These are phyloP conservation scores for Anolis carolinensis DNA, from an alignment of 2,113 vertebrate genomes.

Conservation along the genomic window DNA sequence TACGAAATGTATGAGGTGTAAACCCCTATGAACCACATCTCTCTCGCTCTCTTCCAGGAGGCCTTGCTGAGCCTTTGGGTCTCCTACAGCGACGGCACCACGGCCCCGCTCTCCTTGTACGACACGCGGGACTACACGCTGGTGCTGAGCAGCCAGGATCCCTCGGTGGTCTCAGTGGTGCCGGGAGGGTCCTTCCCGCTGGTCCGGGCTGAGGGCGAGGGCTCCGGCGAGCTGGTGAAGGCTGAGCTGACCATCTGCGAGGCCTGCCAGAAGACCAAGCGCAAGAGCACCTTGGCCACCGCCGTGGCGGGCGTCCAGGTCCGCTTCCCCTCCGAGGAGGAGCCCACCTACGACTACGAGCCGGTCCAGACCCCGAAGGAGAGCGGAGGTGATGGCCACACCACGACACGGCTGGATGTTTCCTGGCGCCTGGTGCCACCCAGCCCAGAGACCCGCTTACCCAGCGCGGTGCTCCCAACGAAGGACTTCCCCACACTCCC, in stretches of 20 bases:
- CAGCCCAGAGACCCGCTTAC: constrained; percentile 45
- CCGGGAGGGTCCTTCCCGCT: constrained; percentile 88
- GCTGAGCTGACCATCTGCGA: constrained; percentile 92
- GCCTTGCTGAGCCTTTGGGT: constrained; percentile 93
- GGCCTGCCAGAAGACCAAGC: constrained; percentile 96
- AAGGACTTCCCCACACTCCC: constrained; percentile 89
- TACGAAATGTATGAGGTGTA: not conserved
- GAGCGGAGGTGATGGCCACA: constrained; percentile 44
- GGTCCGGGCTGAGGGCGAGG: constrained; percentile 89
- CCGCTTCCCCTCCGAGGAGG: constrained; percentile 85
- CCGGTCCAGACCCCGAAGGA: constrained; percentile 79
- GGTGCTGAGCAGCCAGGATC: constrained; percentile 87
- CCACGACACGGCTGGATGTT: constrained; percentile 79
- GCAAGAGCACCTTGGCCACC: constrained; percentile 90
- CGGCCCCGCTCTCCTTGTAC: constrained; percentile 87
- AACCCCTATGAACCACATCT: not conserved
- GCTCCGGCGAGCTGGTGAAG: constrained; percentile 83
- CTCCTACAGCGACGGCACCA: constrained; percentile 94
- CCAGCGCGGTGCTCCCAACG: constrained; percentile 72
- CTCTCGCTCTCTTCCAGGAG: constrained; percentile 80
- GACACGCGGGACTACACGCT: constrained; percentile 95
- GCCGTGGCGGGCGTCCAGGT: constrained; percentile 86
- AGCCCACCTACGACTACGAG: constrained; percentile 77
- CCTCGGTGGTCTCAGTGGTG: constrained; percentile 85
- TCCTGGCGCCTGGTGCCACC: constrained; percentile 69